Base-by-base conservation (phyloP, 2,113 vertebrate species). In the Pedetes capensis region DNA sequence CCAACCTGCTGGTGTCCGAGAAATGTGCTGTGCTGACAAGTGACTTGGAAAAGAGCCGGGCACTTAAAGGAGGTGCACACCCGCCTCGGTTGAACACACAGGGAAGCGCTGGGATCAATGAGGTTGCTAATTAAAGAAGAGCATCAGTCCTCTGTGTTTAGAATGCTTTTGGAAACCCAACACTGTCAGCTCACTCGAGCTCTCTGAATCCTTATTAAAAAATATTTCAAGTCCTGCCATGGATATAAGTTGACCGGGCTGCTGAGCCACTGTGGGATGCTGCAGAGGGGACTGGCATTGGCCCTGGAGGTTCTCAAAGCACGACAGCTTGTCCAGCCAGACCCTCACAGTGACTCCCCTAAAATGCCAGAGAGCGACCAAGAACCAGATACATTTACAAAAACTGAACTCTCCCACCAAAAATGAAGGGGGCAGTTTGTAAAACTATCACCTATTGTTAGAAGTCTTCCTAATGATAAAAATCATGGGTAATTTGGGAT, bases 401-500 rank as follows among this genome's bases (percentile, higher is more conserved):
- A 97, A 71, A 91, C 90, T 69, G 82, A 98, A 97, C 92, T 96
- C 94, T 87, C 94, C 96, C 69, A 64, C 39, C 32, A 90, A 80
- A 79, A 95, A 96, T 96, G 87, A 63, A 97, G 93, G 96, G 95
- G 95, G 95, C 97, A 93, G 44, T 22, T 97, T 55, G 7, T 51
- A 69, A 82, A 97, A 87, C 91, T 96, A 89, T 76, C 93, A 93
- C 95, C 95, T 97, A 97, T 97, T 96, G 98, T 68, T 84, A 94
- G 85, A 95, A 97, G 95, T 93, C 92, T 85, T 93, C 94, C 96
- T 97, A 98, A 95, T 94, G 91, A 96, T 95, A 97, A 93, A 97
- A 97, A 94, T 96, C 89, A 97, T 95, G 47, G 61, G 85, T 87
- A 96, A 98, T 64, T 97, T 97, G 83, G 22, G 79, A 86, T 3